Conservation (phyloP, 30 jellyfish, hydroid and myxozoan species). For the Clytia hemisphaerica region DNA sequence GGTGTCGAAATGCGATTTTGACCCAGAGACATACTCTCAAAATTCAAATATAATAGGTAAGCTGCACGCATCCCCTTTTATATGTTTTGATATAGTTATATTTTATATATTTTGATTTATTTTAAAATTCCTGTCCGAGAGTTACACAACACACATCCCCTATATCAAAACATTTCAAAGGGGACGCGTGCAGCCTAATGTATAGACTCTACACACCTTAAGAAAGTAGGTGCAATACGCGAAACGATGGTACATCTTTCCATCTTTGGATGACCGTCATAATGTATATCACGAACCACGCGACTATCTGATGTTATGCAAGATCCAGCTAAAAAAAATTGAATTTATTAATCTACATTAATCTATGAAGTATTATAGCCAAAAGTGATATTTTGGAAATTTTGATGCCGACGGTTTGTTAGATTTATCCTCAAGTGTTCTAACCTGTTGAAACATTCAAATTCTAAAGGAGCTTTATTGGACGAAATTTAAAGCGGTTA, state of each 20-base stretch:
- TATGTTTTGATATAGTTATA: too few relatives aligned
- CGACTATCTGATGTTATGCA: constrained; percentile 90
- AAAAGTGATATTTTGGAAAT: neutral
- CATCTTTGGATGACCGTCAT: constrained; percentile 89
- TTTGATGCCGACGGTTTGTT: too few relatives aligned
- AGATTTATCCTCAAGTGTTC: too few relatives aligned
- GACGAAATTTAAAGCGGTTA: too few relatives aligned
- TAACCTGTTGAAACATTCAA: too few relatives aligned
- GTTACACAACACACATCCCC: neutral
- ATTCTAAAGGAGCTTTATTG: neutral
- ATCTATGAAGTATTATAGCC: neutral
- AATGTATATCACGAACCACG: constrained; percentile 84
- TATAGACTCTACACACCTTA: constrained; percentile 44
- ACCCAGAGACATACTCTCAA: too few relatives aligned
- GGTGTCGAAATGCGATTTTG: too few relatives aligned
- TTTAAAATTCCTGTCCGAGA: neutral
- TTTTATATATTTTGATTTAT: too few relatives aligned
- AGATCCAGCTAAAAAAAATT: constrained; percentile 63
- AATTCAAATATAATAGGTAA: too few relatives aligned
- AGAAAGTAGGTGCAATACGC: constrained; percentile 88
- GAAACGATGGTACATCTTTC: constrained; percentile 89
- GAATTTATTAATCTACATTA: neutral
- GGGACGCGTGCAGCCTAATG: too few relatives aligned
- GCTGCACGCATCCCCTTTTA: too few relatives aligned
- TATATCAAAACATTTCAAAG: too few relatives aligned